These are phyloP conservation scores for Epiblema foenella DNA, from an alignment of 2,888 invertebrate genomes.

Conservation along the genomic window DNA sequence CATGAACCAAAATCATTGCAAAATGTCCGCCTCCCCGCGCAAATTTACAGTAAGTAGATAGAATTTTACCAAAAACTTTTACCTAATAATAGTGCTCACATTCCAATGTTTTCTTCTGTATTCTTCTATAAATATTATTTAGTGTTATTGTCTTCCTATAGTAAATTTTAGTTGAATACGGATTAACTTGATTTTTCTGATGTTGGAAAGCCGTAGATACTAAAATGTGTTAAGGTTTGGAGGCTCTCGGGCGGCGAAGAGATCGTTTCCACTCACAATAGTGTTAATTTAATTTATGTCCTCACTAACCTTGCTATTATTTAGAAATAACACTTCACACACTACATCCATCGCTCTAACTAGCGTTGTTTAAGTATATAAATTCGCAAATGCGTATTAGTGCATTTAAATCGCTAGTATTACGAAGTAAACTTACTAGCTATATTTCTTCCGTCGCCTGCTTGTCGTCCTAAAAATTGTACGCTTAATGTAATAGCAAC, in stretches of 20 bases:
- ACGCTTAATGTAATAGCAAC: slow-evolving; percentile 23
- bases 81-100: slow-evolving; percentile 54
- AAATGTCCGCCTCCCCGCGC: slow-evolving; percentile 30
- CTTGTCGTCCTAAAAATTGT: background rate
- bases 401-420: background rate
- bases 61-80: slow-evolving; percentile 63
- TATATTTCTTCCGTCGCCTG: background rate
- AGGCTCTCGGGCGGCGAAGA: slow-evolving; percentile 7
- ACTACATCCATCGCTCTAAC: background rate
- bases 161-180: slow-evolving; percentile 56
- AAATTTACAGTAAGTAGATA: slow-evolving; percentile 51
- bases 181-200: slow-evolving; percentile 12
- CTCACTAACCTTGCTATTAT: background rate
- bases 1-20: slow-evolving; percentile 45
- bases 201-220: slow-evolving; percentile 21
- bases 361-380: background rate
- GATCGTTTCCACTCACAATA: slow-evolving; percentile 2
- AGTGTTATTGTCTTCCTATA: slow-evolving; percentile 72
- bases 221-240: slow-evolving; percentile 26
- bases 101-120: slow-evolving; percentile 60
- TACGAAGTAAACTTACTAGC: background rate
- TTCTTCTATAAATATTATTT: slow-evolving; percentile 56
- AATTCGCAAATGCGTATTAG: background rate
- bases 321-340: background rate
- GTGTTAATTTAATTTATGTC: background rate